Conservation (phyloP, 2,797 vertebrate species). For the Rhadinocentrus ornatus region DNA sequence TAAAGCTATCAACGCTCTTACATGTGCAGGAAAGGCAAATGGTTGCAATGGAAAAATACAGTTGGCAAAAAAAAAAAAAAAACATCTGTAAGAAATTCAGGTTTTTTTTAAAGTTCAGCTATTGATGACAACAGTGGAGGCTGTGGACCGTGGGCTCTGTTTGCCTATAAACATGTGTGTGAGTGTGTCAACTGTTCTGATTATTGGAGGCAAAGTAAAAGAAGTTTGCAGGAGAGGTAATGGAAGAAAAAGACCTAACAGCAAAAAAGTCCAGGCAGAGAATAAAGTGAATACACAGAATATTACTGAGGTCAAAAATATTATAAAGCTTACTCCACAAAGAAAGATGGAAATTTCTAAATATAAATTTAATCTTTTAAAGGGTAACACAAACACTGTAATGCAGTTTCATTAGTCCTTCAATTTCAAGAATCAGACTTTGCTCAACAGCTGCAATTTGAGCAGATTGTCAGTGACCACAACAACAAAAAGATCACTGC, state of each 20-base stretch:
- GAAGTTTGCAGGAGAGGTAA: background rate
- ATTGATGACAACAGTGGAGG: constrained; percentile 36
- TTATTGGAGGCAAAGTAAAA: constrained; percentile 16
- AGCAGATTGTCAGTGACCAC: constrained; percentile 33
- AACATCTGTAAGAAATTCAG: constrained; percentile 43
- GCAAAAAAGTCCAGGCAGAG: constrained; percentile 11
- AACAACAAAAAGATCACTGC: constrained; percentile 7
- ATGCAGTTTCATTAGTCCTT: background rate
- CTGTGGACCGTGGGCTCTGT: constrained; percentile 34
- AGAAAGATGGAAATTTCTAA: background rate
- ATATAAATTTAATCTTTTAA: constrained; percentile 4
- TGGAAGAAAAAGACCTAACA: background rate
- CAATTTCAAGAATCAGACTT: background rate
- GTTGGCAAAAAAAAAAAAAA: constrained; percentile 35
- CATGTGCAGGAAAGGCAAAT: constrained; percentile 41
- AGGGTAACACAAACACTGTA: background rate
- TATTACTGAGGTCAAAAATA: constrained; percentile 34
- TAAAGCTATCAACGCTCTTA: constrained; percentile 38
- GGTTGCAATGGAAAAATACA: constrained; percentile 39
- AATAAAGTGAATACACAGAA: background rate
- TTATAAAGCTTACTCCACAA: background rate
- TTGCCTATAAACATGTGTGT: constrained; percentile 14
- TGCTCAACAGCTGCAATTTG: constrained; percentile 2
- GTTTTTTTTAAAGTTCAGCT: constrained; percentile 8
- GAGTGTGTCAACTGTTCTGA: constrained; percentile 29